Conservation (phyloP, 2,797 vertebrate species). For the Spondyliosoma cantharus region DNA sequence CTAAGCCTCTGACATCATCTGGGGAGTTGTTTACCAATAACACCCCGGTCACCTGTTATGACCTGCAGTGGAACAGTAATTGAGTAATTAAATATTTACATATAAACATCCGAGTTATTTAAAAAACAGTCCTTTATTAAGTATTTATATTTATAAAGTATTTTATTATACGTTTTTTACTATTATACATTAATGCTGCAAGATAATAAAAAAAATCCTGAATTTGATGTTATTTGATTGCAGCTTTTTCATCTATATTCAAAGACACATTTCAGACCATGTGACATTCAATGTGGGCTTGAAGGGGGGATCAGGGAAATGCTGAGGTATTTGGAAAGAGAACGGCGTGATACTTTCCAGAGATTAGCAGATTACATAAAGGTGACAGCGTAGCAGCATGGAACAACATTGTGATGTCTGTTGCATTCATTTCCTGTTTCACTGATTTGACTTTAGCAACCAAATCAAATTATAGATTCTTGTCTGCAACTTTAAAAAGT, state of each 20-base stretch:
- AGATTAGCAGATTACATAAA: conserved; percentile 74
- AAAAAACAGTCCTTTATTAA: too few relatives aligned
- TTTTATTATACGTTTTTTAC: not conserved
- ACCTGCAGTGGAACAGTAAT: not conserved
- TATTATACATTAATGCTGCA: not conserved
- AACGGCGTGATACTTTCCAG: conserved; percentile 51
- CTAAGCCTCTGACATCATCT: conserved; percentile 78
- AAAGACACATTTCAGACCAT: conserved; percentile 4
- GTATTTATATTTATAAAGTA: too few relatives aligned
- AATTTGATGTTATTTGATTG: not conserved
- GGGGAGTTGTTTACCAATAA: conserved; percentile 65
- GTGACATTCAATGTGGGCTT: conserved; percentile 19
- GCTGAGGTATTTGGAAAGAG: conserved; percentile 71
- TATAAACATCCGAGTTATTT: not conserved
- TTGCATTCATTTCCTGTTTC: not conserved
- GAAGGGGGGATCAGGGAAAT: conserved; percentile 64
- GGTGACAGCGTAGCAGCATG: not conserved
- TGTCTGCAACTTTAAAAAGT: not conserved
- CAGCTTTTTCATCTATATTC: not conserved
- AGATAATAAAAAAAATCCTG: too few relatives aligned
- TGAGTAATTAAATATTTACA: not conserved
- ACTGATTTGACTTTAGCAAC: not conserved
- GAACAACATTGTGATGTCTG: conserved; percentile 17
- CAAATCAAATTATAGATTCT: not conserved
- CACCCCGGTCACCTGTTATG: conserved; percentile 2